These are phyloP conservation scores for Drosophila testacea DNA, from an alignment of 2,888 invertebrate genomes.

Conservation along the genomic window DNA sequence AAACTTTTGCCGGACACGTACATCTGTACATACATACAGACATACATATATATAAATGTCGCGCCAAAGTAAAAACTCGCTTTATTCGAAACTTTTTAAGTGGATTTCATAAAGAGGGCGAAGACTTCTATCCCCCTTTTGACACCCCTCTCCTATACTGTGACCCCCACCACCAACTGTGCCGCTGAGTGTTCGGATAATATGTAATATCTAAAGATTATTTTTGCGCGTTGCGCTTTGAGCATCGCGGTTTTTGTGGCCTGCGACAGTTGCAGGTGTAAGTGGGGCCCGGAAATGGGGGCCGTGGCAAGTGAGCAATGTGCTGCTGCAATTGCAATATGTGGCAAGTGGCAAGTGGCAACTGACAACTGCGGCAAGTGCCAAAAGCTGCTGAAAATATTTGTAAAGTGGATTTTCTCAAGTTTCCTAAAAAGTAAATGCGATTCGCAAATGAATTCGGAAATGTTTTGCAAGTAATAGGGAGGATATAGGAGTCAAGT, in stretches of 20 bases:
- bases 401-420: slow-evolving; percentile 76
- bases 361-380: slow-evolving; percentile 63
- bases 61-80: slow-evolving; percentile 55
- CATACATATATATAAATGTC: slow-evolving; percentile 62
- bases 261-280: slow-evolving; percentile 54
- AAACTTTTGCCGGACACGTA: slow-evolving; percentile 68
- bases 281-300: slow-evolving; percentile 16
- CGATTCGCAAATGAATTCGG: slow-evolving; percentile 64
- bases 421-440: slow-evolving; percentile 64
- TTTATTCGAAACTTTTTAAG: slow-evolving; percentile 72
- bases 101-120: slow-evolving; percentile 67
- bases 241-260: slow-evolving; percentile 64
- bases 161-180: slow-evolving; percentile 19
- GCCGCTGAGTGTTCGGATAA: slow-evolving; percentile 50
- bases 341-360: slow-evolving; percentile 47
- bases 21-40: background rate
- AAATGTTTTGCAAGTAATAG: slow-evolving; percentile 47
- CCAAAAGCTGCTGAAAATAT: slow-evolving; percentile 67
- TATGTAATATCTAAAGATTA: slow-evolving; percentile 77
- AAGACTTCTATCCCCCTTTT: slow-evolving; percentile 7
- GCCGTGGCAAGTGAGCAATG: slow-evolving; percentile 45
- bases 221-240: slow-evolving; percentile 51
- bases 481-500: slow-evolving; percentile 38
- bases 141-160: background rate
- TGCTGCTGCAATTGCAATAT: slow-evolving; percentile 49